Evolutionary conservation across 2,797 vertebrate species (phyloP), one percentile per base, ranked within the genome.

Genomic region (Sphenopsis melanotis): DNA sequence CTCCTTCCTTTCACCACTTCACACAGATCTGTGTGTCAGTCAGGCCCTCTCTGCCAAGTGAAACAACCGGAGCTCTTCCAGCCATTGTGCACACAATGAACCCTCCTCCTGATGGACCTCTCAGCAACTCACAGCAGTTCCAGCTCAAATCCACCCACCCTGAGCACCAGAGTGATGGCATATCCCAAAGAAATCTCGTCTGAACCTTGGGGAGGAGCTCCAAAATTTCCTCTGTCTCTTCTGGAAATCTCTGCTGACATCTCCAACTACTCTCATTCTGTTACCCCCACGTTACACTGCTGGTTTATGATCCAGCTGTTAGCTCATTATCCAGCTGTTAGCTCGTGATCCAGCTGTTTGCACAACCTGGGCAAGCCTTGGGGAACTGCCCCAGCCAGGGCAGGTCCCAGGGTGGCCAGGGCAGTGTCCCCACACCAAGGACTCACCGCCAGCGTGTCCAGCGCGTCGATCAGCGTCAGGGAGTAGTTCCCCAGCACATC

Each of bases 401-500:
- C 44, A 57, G 41, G n/a, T 7, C 19, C 29, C 29, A 1, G 61
- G 50, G 52, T 20, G 52, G 12, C 52, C 53, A n/a, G 22, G 82
- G n/a, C 83, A 60, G 39, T 8, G 49, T 68, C 71, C 49, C 37
- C 79, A 64, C 1, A 1, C 17, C 57, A 5, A 12, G 80, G 29
- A 63, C 98, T 99, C 98, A 99, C 99, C 97, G 99, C 98, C 36
- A 99, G 95, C 6, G 99, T 99, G 97, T 99, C 99, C 97, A 99
- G 97, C 3, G 98, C 98, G 77, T 99, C 99, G 11, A 99, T 99
- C 71, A 99, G 98, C 10, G 99, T 99, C 71, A 99, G 97, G 3
- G 99, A 99, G 94, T 99, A 99, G 97, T 99, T 99, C n/a, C 99
- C 99, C 90, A 99, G 97, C 27, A 99, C 99, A 34, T 99, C 99